Conservation (phyloP, 2,888 invertebrate species). For the Branchinecta sandiegonensis region DNA sequence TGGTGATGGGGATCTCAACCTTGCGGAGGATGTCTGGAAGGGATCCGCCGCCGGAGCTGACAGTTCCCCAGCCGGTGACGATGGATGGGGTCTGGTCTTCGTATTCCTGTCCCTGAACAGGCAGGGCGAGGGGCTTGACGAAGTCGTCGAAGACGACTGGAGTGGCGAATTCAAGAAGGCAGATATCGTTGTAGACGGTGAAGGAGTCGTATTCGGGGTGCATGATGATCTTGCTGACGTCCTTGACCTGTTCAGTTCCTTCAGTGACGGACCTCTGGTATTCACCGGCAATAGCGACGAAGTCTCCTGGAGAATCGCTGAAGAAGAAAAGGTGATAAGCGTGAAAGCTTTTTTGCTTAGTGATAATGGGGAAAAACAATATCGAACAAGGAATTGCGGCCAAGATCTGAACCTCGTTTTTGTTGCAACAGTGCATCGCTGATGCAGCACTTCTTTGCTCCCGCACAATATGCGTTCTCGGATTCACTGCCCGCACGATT, state of each 20-base stretch:
- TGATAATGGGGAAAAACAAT: no score
- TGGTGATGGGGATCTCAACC: constrained; percentile 34
- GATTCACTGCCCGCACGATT: no score
- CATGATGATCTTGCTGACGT: neutral
- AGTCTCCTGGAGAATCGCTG: neutral
- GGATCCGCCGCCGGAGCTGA: constrained; percentile 29
- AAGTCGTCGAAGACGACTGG: constrained; percentile 40
- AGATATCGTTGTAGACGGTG: constrained; percentile 45
- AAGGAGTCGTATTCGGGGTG: constrained; percentile 16
- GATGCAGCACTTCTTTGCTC: no score
- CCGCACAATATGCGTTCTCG: no score
- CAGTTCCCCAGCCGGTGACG: constrained; percentile 42
- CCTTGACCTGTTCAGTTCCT: constrained; percentile 13
- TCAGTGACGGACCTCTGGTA: neutral
- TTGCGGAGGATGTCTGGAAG: constrained; percentile 35
- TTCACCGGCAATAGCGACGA: constrained; percentile 17
- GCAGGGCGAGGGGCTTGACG: constrained; percentile 45
- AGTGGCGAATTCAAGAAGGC: constrained; percentile 44
- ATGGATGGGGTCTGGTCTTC: constrained; percentile 30
- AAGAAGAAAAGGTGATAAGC: no score
- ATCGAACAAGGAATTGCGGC: no score
- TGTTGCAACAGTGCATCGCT: no score
- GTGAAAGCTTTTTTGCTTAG: no score
- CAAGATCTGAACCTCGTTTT: no score
- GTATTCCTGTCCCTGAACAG: constrained; percentile 32